These are phyloP conservation scores for Notarius lentiginosus DNA, from an alignment of 2,113 vertebrate genomes.

Conservation along the genomic window DNA sequence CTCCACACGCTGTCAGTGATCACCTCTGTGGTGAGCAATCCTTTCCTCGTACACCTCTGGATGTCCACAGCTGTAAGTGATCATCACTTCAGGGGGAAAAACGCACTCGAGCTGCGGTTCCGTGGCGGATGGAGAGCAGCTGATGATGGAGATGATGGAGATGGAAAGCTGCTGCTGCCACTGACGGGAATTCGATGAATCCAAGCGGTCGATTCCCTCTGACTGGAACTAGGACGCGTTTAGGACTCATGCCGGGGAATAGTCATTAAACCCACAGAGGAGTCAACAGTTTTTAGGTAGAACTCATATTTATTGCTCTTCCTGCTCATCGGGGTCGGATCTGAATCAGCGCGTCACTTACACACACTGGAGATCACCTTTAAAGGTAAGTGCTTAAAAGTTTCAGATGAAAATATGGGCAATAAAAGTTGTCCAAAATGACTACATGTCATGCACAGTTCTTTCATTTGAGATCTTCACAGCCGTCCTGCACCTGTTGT, in stretches of 20 bases:
- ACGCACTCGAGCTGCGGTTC: neutral
- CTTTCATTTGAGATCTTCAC: neutral
- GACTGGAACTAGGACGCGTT: slow-evolving; percentile 15
- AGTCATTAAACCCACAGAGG: neutral
- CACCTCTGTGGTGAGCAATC: neutral
- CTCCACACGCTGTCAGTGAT: neutral
- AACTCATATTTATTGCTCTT: neutral
- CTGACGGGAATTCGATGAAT: neutral
- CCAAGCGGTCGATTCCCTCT: neutral
- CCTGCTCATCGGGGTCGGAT: neutral
- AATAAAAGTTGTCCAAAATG: neutral
- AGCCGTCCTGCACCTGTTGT: slow-evolving; percentile 24
- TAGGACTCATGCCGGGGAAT: neutral
- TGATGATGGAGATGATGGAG: neutral
- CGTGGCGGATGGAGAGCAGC: neutral
- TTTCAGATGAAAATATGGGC: neutral
- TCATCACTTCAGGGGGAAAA: too few relatives aligned
- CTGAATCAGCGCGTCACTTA: neutral
- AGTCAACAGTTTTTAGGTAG: neutral
- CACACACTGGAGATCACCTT: slow-evolving; percentile 5
- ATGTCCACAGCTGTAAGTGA: neutral
- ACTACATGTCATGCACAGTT: neutral
- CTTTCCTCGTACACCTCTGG: neutral
- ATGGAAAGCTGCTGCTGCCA: neutral
- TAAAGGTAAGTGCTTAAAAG: slow-evolving; percentile 25